Evolutionary conservation across 53 echinoderm and acorn worm genomes (phyloP), one percentile per base, ranked within the genome.

Genomic region (Crossaster papposus): DNA sequence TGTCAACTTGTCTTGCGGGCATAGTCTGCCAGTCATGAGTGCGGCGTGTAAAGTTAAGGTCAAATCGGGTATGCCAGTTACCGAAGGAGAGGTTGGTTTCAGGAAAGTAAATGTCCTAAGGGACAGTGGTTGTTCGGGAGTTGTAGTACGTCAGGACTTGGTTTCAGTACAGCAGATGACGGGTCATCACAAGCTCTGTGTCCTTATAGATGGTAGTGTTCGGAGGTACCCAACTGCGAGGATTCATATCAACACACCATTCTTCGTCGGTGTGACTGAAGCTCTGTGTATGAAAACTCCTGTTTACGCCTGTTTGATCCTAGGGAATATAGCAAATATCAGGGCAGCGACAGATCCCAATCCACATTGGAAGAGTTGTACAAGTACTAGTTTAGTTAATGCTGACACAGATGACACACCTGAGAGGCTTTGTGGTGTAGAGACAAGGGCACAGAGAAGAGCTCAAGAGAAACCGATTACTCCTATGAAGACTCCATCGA

Each of bases 121-220:
- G 32, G 89, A 89, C 29, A 89, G 64, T 36, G 89, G 89, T 18
- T 89, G 79, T 78, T 35, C 50, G 20, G 89, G 89, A 23, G 89
- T 89, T 9, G 79, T 79, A 1, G 79, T 89, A 10, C 77, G 86
- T 58, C 38, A 38, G 38, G 38, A 38, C 7, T 38, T 38, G 7
- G 38, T 38, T 38, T 38, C 38, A 4, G 38, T 7, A 38, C 38
- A 38, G 38, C 38, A 38, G 38, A 38, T 38, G 38, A 38, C 86
- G 29, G 86, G 86, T 0, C n/a, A 86, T 24, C 33, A 51, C 38
- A 64, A 68, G 30, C 63, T n/a, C 36, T 83, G 70, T 35, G 65
- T 83, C 29, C 32, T 70, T 4, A 83, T 83, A 35, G 84, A 83
- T 54, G 36, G 81, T 20, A 81, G 31, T 81, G 81, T 81, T 14